Base-by-base conservation (phyloP, 92 coral and sea anemone species). In the Ricordea florida region DNA sequence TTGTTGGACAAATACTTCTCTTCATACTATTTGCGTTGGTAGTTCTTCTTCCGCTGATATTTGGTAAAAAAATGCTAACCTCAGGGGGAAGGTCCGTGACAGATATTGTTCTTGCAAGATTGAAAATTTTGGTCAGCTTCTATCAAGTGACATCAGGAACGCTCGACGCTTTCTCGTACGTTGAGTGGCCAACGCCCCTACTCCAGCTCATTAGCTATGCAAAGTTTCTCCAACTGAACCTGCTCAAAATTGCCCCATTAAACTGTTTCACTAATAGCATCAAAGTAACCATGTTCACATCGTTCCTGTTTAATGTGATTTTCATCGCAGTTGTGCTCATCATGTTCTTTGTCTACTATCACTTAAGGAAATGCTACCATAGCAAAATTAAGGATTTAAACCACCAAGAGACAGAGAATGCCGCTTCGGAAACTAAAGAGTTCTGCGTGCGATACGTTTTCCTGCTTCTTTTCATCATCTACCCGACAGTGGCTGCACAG, bases 41-140 rank as follows among this genome's bases (percentile, higher is more conserved):
- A 24, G 42, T 74, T 2, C 36, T 74, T 35, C 45, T 38, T 15
- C 56, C 81, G 2, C 52, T 74, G 2, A 2, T 74, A 24, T 43
- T 46, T 25, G 81, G 81, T 6, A 66, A 59, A 37, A 42, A 57
- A 28, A 74, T 27, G 25, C 45, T 59, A 6, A 61, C 56, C 2
- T 48, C 23, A 55, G 34, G 46, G 6, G 71, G 71, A 10, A 70
- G 81, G 26, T 58, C 81, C 20, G 7, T 59, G 4, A 66, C 81
- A 18, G 81, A 74, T 16, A 71, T 74, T 17, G 60, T 74, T 56
- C 64, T 74, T 17, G 59, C 81, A 17, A 46, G 81, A 11, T 74
- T 74, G 22, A 74, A 74, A 48, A 74, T 74, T 42, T 41, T 74
- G 5, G 72, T 74, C 4, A 71, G 81, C 13, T 74, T 74, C 28